Evolutionary conservation across 1,140 invertebrate genomes (phyloP).

Genomic region (Aplysia californica): DNA sequence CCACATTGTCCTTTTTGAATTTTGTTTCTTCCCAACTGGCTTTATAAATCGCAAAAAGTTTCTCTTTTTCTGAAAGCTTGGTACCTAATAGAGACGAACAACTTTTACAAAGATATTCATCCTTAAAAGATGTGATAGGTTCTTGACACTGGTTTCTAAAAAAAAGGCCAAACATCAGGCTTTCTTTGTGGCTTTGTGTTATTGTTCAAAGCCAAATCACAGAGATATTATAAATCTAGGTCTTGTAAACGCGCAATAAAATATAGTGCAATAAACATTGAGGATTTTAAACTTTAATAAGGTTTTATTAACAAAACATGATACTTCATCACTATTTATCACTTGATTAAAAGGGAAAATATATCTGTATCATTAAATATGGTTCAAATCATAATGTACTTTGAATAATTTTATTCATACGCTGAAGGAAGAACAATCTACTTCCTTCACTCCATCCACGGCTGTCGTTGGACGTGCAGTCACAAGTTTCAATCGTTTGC

Average conservation of each 20-base stretch:
- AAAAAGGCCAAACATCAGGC: too few species aligned
- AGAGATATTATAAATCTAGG: not conserved
- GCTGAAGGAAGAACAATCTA: constrained; percentile 28
- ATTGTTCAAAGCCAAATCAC: not conserved
- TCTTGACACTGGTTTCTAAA: too few species aligned
- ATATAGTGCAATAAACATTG: not conserved
- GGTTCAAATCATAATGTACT: not conserved
- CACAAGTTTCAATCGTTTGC: not conserved
- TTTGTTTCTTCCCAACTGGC: too few species aligned
- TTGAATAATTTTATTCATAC: constrained; percentile 8
- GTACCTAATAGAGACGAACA: too few species aligned
- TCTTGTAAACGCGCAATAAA: not conserved
- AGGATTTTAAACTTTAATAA: not conserved
- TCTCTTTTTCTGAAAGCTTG: too few species aligned
- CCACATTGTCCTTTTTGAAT: too few species aligned
- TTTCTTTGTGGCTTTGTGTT: too few species aligned
- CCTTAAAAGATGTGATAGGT: too few species aligned
- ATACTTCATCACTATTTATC: not conserved
- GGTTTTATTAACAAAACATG: not conserved
- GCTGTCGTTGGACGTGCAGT: not conserved
- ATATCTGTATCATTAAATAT: not conserved
- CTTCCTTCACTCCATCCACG: constrained; percentile 26
- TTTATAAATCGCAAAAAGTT: too few species aligned
- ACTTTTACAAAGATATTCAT: too few species aligned
- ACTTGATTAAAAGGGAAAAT: not conserved